Evolutionary conservation across 2,888 invertebrate species (phyloP).

Genomic region (Heliconius sara): DNA sequence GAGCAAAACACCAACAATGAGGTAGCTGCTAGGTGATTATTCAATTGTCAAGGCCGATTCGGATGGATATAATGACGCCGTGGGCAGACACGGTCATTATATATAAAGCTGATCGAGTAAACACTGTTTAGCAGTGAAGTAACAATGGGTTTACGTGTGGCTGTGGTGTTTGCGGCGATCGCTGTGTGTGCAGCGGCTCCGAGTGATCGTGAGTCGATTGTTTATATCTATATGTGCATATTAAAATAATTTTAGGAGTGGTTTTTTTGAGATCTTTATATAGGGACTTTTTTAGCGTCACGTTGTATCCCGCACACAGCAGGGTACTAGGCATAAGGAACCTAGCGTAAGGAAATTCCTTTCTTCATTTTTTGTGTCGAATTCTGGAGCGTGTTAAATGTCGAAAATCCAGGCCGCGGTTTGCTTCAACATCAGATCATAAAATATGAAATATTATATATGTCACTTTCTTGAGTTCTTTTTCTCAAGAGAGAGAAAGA

Average conservation of each 20-base stretch:
- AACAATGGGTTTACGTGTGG: constrained; percentile 64
- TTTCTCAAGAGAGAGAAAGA: no score
- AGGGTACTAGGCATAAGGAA: no score
- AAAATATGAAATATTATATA: no score
- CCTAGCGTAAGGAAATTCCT: no score
- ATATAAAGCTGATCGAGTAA: constrained; percentile 72
- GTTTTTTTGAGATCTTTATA: background rate
- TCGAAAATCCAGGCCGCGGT: no score
- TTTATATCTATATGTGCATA: background rate
- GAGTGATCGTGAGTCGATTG: constrained; percentile 69
- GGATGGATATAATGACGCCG: constrained; percentile 69
- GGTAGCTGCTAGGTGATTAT: constrained; percentile 55
- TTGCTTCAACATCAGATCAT: no score
- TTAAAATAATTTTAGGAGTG: background rate
- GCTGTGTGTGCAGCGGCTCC: constrained; percentile 61
- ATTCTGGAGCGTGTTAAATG: no score
- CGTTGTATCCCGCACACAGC: no score
- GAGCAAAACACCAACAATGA: constrained; percentile 50
- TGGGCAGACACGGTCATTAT: constrained; percentile 74
- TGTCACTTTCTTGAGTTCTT: no score
- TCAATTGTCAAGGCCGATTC: constrained; percentile 72
- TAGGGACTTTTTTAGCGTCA: no score
- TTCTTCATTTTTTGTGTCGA: no score
- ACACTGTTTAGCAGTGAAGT: constrained; percentile 50
- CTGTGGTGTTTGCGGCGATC: constrained; percentile 60